These are phyloP conservation scores for Hydrozoanthus gracilis DNA, from an alignment of 92 coral and sea anemone genomes.

Conservation along the genomic window DNA sequence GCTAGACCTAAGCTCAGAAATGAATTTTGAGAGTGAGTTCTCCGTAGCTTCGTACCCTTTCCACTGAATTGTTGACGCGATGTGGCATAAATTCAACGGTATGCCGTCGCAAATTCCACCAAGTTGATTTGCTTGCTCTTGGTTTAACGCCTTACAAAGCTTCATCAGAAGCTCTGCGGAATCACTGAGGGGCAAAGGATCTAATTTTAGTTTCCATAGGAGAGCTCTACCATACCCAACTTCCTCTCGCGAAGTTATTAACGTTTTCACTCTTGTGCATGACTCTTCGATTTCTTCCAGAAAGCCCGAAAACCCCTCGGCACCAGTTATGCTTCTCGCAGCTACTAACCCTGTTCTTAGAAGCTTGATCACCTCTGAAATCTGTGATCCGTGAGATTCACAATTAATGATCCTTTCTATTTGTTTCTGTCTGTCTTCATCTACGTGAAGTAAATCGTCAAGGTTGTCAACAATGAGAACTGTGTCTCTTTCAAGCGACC, in stretches of 20 bases:
- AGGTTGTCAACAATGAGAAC: conserved; percentile 54
- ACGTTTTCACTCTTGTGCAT: conserved; percentile 40
- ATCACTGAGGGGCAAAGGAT: conserved; percentile 16
- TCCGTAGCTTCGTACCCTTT: conserved; percentile 11
- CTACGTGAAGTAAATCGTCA: conserved; percentile 52
- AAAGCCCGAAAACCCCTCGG: conserved; percentile 38
- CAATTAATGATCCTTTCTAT: not conserved
- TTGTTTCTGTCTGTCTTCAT: not conserved
- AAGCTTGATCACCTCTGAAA: not conserved
- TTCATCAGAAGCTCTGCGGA: conserved; percentile 39
- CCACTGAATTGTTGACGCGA: conserved; percentile 17
- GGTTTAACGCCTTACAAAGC: not conserved
- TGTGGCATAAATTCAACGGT: conserved; percentile 49
- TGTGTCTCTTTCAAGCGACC: not conserved
- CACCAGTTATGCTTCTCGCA: not conserved
- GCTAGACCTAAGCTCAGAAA: conserved; percentile 42
- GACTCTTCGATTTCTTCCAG: conserved; percentile 21
- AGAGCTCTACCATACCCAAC: conserved; percentile 23
- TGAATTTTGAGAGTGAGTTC: conserved; percentile 1
- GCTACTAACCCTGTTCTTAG: not conserved
- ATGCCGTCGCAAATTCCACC: conserved; percentile 47
- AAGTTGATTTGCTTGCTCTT: conserved; percentile 11
- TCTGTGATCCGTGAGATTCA: no score
- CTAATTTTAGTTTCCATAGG: conserved; percentile 24
- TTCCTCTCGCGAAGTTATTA: conserved; percentile 57